Evolutionary conservation across 2,888 invertebrate species (phyloP), one percentile per base, ranked within the genome.

Genomic region (Parascotia fuliginaria): DNA sequence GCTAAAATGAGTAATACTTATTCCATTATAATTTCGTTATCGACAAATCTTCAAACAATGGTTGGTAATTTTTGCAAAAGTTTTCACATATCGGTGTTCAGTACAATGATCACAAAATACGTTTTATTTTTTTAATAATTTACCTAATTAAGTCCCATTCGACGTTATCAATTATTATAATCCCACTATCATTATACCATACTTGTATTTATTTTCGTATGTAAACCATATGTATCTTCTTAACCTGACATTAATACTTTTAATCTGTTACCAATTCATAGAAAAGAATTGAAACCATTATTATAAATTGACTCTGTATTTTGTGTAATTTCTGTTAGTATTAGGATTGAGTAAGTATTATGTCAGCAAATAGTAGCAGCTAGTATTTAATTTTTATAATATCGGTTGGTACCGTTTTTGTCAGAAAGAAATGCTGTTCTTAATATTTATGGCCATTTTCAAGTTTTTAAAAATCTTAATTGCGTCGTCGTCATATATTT

Each of bases 71-170:
- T 16, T 13, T 41, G 9, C 16, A 12, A 12, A 12, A 1, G 13
- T 37, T 32, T 47, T 62, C 58, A 55, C 59, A 50, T 55, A 45
- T 42, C 47, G 46, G 47, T 55, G 59, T 45, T 49, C 44, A 38
- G 12, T n/a, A 3, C 9, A 13, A 46, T 44, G 32, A 37, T 48
- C 63, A 47, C 55, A 43, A 55, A 56, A 46, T 24, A 52, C 38
- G 41, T 51, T 48, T 24, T 51, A 44, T 53, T 60, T 60, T 53
- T 60, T 58, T 61, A 45, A 3, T 11, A 32, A 43, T 33, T 52
- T 37, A 34, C 41, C 39, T 63, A 57, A 57, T 60, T 55, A 60
- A 3, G 37, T 42, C 41, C 43, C 53, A 38, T 54, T 33, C 40
- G 49, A 63, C 52, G 47, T 38, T 52, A 54, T 62, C 50, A 31